Base-by-base conservation (phyloP, 2,113 vertebrate genomes). In the Toxostoma redivivum region DNA sequence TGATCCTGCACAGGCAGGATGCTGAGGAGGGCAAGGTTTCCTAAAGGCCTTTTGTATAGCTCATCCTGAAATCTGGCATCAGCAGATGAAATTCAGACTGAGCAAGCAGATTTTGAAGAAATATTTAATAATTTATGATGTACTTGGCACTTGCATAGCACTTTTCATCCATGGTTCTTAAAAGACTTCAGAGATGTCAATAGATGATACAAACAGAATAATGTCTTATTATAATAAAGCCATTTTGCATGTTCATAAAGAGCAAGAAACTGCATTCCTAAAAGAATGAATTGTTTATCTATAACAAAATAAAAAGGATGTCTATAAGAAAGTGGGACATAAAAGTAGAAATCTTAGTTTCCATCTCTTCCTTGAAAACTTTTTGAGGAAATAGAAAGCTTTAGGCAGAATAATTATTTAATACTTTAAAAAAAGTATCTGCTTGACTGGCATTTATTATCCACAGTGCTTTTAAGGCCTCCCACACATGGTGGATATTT, bases 121-220 rank as follows among this genome's bases (percentile, higher is more conserved):
- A 81, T 23, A 35, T 76, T 93, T 90, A 91, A 91, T 94, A 77
- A 92, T 85, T 95, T 84, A 91, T 92, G 3, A 60, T n/a, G 28
- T 79, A 45, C 53, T 94, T 95, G 73, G 87, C 67, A 67, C 62
- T 92, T 60, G 15, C 45, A 37, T 79, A 85, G 25, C 54, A 94
- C 45, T 64, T 95, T 94, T 96, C 60, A 95, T 95, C 78, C 70
- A 28, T 21, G 15, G 38, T 77, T 95, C 73, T 95, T 93, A 51
- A 89, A 92, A 87, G 50, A 73, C 67, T 91, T 94, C 64, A 87
- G 76, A 83, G 44, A 88, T 88, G 71, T 93, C 93, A 95, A 91
- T 86, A 91, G 69, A 56, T 78, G 66, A 90, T 77, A 90, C 33
- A 86, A 92, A 65, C 18, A 57, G 65, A 93, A 83, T 73, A 77